Percentiles rank a stretch among this genome's conserved stretches.
Evolutionary conservation across 2,113 vertebrate genomes (phyloP).

Genomic region (Oncorhynchus gorbuscha): DNA sequence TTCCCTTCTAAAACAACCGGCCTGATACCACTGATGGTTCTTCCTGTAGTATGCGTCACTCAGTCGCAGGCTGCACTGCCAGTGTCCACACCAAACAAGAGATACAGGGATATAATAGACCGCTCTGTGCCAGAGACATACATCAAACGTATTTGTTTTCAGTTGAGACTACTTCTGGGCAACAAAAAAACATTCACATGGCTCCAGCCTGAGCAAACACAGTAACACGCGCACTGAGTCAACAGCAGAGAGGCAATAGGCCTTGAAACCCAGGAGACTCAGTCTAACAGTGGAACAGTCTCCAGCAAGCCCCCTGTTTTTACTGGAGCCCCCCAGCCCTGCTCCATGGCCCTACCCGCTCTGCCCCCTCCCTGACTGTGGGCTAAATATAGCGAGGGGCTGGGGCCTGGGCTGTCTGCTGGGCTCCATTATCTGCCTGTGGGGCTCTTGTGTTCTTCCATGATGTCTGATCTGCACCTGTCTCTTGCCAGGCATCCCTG

Average conservation of each 20-base stretch:
- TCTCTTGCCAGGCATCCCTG: constrained; percentile 52
- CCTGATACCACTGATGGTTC: background rate
- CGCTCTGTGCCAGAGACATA: background rate
- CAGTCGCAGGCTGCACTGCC: constrained; percentile 20
- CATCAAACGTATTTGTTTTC: constrained; percentile 31
- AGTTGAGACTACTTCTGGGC: constrained; percentile 34
- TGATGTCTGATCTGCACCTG: constrained; percentile 74
- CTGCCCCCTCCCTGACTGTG: constrained; percentile 25
- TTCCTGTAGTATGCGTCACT: constrained; percentile 29
- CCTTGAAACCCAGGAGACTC: constrained; percentile 45
- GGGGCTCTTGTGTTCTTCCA: constrained; percentile 67
- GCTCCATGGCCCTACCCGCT: constrained; percentile 7
- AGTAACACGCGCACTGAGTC: constrained; percentile 15
- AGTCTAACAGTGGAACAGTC: background rate
- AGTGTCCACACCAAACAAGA: constrained; percentile 16
- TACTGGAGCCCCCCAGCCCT: constrained; percentile 15
- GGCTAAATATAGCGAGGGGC: constrained; percentile 63
- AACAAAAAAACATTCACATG: constrained; percentile 26
- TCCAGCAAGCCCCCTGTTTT: constrained; percentile 6
- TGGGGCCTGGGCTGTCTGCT: constrained; percentile 62
- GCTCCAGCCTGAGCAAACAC: constrained; percentile 42
- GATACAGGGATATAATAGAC: constrained; percentile 34
- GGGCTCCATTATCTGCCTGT: constrained; percentile 65
- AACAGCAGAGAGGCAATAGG: constrained; percentile 23
- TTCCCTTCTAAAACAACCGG: background rate